These are phyloP conservation scores for Leptarthrus brevirostris DNA, from an alignment of 2,888 invertebrate genomes.

Conservation along the genomic window DNA sequence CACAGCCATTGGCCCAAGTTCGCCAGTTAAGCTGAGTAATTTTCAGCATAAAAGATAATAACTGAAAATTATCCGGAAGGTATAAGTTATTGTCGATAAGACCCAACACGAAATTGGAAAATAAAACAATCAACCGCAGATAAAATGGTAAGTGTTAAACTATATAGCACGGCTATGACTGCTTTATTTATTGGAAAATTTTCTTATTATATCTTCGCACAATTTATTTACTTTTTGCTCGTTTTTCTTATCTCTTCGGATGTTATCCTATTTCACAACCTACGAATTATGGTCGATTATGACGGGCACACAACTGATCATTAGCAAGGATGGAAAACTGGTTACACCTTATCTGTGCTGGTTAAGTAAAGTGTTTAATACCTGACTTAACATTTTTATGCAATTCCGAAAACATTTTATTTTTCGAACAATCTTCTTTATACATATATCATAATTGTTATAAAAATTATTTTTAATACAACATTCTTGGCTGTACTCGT, in stretches of 20 bases:
- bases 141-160: constrained; percentile 44
- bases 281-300: no score
- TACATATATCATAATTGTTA: no score
- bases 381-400: no score
- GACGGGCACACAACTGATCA: no score
- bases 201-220: not conserved
- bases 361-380: no score
- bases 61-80: constrained; percentile 30
- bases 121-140: not conserved
- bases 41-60: constrained; percentile 25
- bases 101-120: constrained; percentile 2
- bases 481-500: no score
- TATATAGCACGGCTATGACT: not conserved
- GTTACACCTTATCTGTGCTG: no score
- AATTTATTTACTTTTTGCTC: not conserved
- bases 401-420: no score
- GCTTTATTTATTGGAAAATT: constrained; percentile 18
- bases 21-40: not conserved
- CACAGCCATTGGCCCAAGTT: not conserved
- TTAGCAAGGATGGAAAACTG: no score
- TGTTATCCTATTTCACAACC: no score
- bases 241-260: not conserved
- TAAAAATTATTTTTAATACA: no score
- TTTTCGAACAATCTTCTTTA: no score
- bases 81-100: not conserved